These are phyloP conservation scores for Salmo trutta DNA, from an alignment of 2,797 vertebrate species.

Conservation along the genomic window DNA sequence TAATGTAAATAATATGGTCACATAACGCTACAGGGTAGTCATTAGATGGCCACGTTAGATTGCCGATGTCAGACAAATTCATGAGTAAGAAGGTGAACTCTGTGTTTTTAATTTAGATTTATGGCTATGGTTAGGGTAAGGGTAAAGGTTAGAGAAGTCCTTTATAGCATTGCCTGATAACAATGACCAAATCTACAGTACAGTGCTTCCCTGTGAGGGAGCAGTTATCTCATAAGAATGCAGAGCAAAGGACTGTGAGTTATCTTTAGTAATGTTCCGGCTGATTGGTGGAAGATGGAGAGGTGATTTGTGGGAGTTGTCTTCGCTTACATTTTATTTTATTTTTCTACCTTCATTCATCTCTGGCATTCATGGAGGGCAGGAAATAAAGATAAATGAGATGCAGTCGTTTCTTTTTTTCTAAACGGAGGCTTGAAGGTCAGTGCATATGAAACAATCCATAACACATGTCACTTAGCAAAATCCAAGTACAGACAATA, in stretches of 20 bases:
- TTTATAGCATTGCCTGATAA: not conserved
- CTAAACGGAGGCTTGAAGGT: constrained; percentile 80
- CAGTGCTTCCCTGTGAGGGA: not conserved
- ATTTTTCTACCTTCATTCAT: constrained; percentile 11
- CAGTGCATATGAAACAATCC: constrained; percentile 71
- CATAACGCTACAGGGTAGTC: not conserved
- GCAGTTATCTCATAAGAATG: constrained; percentile 37
- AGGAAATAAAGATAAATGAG: constrained; percentile 46
- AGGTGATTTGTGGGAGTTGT: constrained; percentile 57
- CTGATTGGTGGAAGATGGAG: constrained; percentile 48
- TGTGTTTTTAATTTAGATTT: too few relatives aligned
- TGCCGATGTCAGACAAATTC: not conserved
- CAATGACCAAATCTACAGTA: not conserved
- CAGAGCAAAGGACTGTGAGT: constrained; percentile 42
- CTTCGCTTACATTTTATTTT: too few relatives aligned
- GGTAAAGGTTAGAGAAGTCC: not conserved
- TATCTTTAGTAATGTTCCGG: constrained; percentile 62
- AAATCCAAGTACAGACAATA: constrained; percentile 54
- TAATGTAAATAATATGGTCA: not conserved
- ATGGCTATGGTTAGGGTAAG: too few relatives aligned
- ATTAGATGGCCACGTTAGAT: not conserved
- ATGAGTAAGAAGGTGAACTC: too few relatives aligned
- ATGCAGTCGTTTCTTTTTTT: constrained; percentile 55
- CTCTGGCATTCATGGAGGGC: constrained; percentile 37
- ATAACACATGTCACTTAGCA: constrained; percentile 77